phyloP scores from a whole-genome alignment of 2,888 invertebrate species.

The Nephrotoma flavescens region DNA sequence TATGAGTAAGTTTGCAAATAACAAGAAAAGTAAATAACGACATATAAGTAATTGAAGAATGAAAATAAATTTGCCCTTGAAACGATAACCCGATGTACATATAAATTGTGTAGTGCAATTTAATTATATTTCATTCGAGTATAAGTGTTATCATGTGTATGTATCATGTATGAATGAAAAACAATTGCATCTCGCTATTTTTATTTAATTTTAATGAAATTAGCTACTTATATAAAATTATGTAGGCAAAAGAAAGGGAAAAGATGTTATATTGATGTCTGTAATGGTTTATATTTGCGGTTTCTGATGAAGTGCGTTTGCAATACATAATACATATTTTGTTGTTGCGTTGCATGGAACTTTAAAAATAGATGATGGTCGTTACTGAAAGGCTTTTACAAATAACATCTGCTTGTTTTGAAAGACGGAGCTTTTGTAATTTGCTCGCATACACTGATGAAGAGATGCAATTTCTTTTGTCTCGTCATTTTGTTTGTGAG shows the following conservation, averaged over 20 bases:
- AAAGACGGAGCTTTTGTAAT: not conserved
- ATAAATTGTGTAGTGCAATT: not conserved
- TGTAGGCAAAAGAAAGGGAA: not conserved
- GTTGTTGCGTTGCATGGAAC: not conserved
- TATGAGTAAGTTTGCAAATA: not conserved
- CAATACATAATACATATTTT: not conserved
- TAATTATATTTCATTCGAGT: not conserved
- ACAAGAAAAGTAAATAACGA: not conserved
- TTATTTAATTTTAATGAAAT: not conserved
- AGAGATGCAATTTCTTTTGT: not conserved
- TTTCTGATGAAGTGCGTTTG: not conserved
- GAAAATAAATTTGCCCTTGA: constrained; percentile 1
- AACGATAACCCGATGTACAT: constrained; percentile 1
- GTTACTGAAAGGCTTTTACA: not conserved
- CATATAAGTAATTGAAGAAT: not conserved
- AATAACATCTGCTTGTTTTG: not conserved
- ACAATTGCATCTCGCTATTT: not conserved
- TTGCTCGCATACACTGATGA: not conserved
- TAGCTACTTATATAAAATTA: not conserved
- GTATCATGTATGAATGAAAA: not conserved
- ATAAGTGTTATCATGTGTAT: not conserved
- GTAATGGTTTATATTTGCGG: not conserved
- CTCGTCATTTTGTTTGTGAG: not conserved
- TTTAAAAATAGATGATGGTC: not conserved
- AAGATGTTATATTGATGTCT: not conserved